Evolutionary conservation across 2,797 vertebrate genomes (phyloP), one percentile per base, ranked within the genome.

Genomic region (Fratercula arctica): DNA sequence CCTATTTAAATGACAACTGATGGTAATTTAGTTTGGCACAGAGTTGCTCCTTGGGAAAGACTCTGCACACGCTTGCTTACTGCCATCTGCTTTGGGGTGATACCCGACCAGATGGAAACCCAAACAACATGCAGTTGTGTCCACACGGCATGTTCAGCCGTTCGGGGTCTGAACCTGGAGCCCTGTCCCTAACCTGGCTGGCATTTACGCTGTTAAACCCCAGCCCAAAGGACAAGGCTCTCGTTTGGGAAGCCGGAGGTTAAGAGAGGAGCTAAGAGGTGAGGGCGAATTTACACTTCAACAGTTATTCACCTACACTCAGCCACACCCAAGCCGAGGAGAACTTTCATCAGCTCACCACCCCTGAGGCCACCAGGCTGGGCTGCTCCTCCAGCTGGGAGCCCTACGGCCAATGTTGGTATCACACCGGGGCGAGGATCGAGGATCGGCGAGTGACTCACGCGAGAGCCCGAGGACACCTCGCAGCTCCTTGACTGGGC

Each of bases 21-120:
- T 31, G 37, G 51, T 76, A 91, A 94, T 91, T 95, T 81, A 86
- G 87, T 94, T 82, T 93, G 80, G 77, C 72, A 78, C 19, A 68
- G 60, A 92, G 31, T 26, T 0, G 9, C 16, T 90, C 59, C 54
- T 56, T 64, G 23, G 26, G 77, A 94, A 87, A 63, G 56, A 64
- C 51, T 86, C 72, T 67, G 53, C 37, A 64, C 51, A 73, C 0
- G 3, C 56, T 70, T 90, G 39, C 79, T 86, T 48, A 64, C 31
- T 70, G 77, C 39, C 0, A 5, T 46, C 41, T 77, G 73, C 43
- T 90, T 87, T 41, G 72, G 17, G 33, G 35, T 73, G 70, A 48
- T 13, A 78, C 28, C n/a, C 2, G 4, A 59, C 8, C 19, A 72
- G 54, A 46, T 17, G 82, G 57, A 77, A 72, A 70, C 10, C 50